Base-by-base conservation (phyloP, 1,140 invertebrate genomes). In the Eurosta solidaginis region DNA sequence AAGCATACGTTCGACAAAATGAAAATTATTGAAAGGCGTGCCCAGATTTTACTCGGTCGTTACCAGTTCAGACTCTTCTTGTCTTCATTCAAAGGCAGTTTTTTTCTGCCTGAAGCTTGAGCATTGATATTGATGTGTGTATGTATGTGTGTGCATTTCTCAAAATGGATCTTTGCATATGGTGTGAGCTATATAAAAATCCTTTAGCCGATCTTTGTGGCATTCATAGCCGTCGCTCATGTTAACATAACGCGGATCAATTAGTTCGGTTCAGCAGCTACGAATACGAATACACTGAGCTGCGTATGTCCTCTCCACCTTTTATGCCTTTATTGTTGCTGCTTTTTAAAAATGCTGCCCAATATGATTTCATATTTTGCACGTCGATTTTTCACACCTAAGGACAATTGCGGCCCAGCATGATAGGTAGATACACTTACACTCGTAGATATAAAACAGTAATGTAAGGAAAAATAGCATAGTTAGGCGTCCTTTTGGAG, bases 331-430 rank as follows among this genome's bases (percentile, higher is more conserved):
- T 77, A n/a, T n/a, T n/a, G 80, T 77, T 63, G 47, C 40, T 78
- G 52, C 77, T 74, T 7, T 36, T 45, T 79, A 74, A 73, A 74
- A 47, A 14, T 45, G 40, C 33, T 73, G 63, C 44, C 40, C 59
- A 40, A n/a, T n/a, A n/a, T n/a, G n/a, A n/a, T n/a, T n/a, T n/a
- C n/a, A n/a, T n/a, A n/a, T n/a, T n/a, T n/a, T n/a, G n/a, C n/a
- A n/a, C n/a, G n/a, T 83, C 82, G 82, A 83, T 85, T 85, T 83
- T 85, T 85, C 84, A 85, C 84, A 85, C 84, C 84, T 79, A 81
- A 83, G 80, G 77, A 84, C 83, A 85, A 85, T 85, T 50, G 81
- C 49, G 63, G 80, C 80, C 77, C 81, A 47, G 42, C 47, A 76
- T 63, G 59, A 74, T 49, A 44, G 76, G 45, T 25, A 36, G 52